Base-by-base conservation (phyloP, 2,797 vertebrate genomes). In the Novumbra hubbsi region DNA sequence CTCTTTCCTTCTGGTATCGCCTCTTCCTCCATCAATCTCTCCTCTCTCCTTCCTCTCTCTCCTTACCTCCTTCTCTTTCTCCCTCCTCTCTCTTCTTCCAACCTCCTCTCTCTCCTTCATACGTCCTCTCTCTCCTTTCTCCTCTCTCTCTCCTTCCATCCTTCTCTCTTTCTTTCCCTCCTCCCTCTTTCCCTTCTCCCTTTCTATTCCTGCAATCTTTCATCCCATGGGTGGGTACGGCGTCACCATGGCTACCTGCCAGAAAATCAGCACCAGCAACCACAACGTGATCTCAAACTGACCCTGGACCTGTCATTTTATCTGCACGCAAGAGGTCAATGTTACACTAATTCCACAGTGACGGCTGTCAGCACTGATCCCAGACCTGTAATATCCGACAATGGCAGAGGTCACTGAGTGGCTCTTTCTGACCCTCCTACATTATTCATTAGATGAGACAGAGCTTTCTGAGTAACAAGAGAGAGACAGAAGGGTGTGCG, bases 181-280 rank as follows among this genome's bases (percentile, higher is more conserved):
- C 38, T 27, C 60, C 67, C 4, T 16, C 69, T 74, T 73, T 74
- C 70, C 74, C 74, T 30, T 79, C 72, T 63, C 55, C 49, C 72
- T 2, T 60, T 74, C 70, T 50, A n/a, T 41, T 28, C 50, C 68
- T 30, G 8, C n/a, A 9, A 41, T 4, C n/a, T 38, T 21, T 2
- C 6, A 12, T 34, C n/a, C 19, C 66, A 14, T 6, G 11, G 32
- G 19, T 48, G 49, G 79, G 72, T 74, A 72, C 69, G 19, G 32
- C 27, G 27, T 90, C 82, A 41, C 88, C 87, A 90, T 88, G 79
- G 86, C 79, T 88, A 90, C 88, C 68, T 71, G 80, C 78, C 63
- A 27, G 75, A 74, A 73, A 60, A 63, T 79, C 78, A 80, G n/a
- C 55, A 21, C 21, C 55, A 60, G 55, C 79, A 83, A 77, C 84